phyloP scores from a whole-genome alignment of 2,113 vertebrate species.

The Apteryx mantelli region DNA sequence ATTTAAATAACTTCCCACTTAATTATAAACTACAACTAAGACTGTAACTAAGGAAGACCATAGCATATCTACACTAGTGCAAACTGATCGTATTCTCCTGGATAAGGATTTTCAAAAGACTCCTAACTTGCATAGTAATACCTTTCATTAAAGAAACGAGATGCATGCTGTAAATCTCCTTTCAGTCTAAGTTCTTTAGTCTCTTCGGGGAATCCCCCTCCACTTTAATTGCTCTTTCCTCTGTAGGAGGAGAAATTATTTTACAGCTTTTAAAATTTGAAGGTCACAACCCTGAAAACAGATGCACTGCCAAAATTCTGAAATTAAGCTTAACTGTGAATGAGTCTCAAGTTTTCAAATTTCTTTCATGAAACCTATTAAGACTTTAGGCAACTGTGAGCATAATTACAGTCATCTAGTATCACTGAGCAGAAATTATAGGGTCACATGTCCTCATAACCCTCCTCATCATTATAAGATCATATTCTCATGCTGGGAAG shows the following conservation, averaged over 20 bases:
- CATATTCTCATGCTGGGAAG: not conserved
- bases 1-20: conserved; percentile 18
- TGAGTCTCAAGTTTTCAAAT: not conserved
- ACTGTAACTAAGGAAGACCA: not conserved
- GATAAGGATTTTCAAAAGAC: not conserved
- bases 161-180: not conserved
- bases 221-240: not conserved
- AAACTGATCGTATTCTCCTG: not conserved
- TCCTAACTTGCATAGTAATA: not conserved
- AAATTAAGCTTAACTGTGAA: not conserved
- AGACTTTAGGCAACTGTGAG: not conserved
- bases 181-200: not conserved
- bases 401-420: not conserved
- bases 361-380: not conserved
- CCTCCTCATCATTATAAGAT: not conserved
- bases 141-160: not conserved
- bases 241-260: not conserved
- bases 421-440: not conserved
- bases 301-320: not conserved
- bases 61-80: not conserved
- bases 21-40: not conserved
- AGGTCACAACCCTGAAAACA: not conserved
- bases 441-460: not conserved
- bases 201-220: not conserved
- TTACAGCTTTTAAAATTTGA: not conserved